A percentile compares a stretch with the other conserved stretches of the same genome.
These are phyloP conservation scores for Steinernema khuongi DNA, from an alignment of 1,140 invertebrate genomes.

Conservation along the genomic window DNA sequence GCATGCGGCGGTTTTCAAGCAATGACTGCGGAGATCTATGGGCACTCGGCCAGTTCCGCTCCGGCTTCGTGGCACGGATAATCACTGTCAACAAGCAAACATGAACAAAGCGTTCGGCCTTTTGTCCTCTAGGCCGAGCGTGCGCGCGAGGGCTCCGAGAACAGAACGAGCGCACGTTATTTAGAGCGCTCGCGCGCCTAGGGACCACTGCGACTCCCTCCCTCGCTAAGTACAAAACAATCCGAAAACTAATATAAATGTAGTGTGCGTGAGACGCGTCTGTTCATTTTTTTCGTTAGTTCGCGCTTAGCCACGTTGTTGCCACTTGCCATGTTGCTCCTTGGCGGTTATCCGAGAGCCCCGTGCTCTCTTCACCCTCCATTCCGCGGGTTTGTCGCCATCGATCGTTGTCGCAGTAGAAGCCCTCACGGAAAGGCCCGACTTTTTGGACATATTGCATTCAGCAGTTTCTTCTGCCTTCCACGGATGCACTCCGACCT, in stretches of 20 bases:
- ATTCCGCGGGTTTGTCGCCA: no score
- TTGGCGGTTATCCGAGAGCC: neutral
- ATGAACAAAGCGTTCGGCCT: neutral
- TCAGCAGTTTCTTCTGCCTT: no score
- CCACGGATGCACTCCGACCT: no score
- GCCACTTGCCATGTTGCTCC: neutral
- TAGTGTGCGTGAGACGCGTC: neutral
- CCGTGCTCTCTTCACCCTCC: neutral
- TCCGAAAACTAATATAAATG: neutral
- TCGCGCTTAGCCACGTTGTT: neutral
- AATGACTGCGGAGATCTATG: neutral
- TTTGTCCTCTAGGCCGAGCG: neutral
- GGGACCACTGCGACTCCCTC: no score
- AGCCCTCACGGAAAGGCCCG: no score
- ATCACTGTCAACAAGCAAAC: neutral
- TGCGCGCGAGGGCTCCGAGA: neutral
- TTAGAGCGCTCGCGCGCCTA: neutral
- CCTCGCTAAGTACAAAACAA: constrained; percentile 8
- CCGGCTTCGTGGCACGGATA: neutral
- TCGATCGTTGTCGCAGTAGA: no score
- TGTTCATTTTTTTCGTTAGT: neutral
- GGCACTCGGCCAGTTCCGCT: neutral
- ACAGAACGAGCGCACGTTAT: neutral
- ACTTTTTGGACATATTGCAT: neutral
- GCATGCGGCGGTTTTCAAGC: neutral